Conservation (phyloP, 1,140 invertebrate species). For the Himalopsyche phryganea region DNA sequence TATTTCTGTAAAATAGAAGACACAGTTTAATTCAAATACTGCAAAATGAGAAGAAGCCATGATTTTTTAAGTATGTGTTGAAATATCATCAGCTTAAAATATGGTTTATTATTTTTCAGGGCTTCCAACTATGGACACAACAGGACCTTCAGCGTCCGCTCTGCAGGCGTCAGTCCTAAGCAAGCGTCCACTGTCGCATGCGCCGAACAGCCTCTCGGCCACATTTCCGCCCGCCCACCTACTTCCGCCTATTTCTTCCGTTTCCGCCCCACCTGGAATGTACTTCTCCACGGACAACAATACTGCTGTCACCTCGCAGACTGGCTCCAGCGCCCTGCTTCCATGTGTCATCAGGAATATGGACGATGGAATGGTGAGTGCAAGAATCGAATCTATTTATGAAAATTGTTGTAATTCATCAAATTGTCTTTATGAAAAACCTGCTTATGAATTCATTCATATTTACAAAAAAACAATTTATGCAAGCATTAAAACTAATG, state of each 20-base stretch:
- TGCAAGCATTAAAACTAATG: too few species aligned
- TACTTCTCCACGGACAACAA: conserved; percentile 80
- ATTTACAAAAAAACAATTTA: too few species aligned
- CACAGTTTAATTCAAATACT: too few species aligned
- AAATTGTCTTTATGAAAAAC: too few species aligned
- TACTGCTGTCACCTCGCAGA: conserved; percentile 74
- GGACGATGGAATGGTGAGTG: conserved; percentile 79
- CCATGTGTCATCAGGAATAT: conserved; percentile 80
- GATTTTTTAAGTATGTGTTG: too few species aligned
- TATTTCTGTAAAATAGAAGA: too few species aligned
- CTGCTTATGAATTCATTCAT: too few species aligned
- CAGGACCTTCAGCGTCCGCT: conserved; percentile 6
- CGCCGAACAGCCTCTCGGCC: conserved; percentile 48
- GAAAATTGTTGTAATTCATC: too few species aligned
- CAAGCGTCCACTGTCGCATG: conserved; percentile 31
- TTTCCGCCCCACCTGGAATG: conserved; percentile 47
- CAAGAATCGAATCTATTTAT: background rate
- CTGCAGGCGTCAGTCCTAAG: conserved; percentile 26
- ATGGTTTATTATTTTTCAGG: too few species aligned
- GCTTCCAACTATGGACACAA: conserved; percentile 7
- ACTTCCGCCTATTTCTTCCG: conserved; percentile 35
- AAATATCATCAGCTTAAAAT: too few species aligned
- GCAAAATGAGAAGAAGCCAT: too few species aligned
- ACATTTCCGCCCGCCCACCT: conserved; percentile 47
- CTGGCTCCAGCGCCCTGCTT: conserved; percentile 73